Evolutionary conservation across 1,140 invertebrate genomes (phyloP).

Genomic region (Drosophila tani): DNA sequence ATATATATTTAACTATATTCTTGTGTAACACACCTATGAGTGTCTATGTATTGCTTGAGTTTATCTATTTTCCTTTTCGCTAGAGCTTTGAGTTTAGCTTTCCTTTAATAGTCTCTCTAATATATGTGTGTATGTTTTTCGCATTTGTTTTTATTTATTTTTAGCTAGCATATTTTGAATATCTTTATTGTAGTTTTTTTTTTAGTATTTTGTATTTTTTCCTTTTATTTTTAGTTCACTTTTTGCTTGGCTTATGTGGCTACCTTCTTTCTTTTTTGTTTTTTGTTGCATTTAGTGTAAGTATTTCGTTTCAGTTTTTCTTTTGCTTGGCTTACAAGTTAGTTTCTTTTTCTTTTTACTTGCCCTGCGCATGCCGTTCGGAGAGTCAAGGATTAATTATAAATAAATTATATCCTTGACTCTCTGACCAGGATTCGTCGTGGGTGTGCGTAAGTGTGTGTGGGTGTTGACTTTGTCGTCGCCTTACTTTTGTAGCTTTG

Average conservation of each 20-base stretch:
- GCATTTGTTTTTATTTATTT: slow-evolving; percentile 48
- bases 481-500: slow-evolving; percentile 59
- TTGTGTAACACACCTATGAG: slow-evolving; percentile 78
- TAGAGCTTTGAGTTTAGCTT: slow-evolving; percentile 52
- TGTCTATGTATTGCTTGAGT: slow-evolving; percentile 83
- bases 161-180: slow-evolving; percentile 80
- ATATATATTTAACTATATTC: slow-evolving; percentile 78
- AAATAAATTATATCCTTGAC: slow-evolving; percentile 32
- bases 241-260: slow-evolving; percentile 60
- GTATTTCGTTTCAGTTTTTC: slow-evolving; percentile 72
- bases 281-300: slow-evolving; percentile 39
- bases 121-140: slow-evolving; percentile 55
- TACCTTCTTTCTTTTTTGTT: slow-evolving; percentile 26
- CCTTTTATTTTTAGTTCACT: slow-evolving; percentile 55
- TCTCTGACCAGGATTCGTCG: slow-evolving; percentile 7
- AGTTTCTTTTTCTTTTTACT: slow-evolving; percentile 11
- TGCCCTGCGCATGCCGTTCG: slow-evolving; percentile 6
- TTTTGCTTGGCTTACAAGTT: slow-evolving; percentile 69
- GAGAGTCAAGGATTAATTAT: slow-evolving; percentile 15
- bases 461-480: slow-evolving; percentile 49
- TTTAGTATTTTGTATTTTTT: slow-evolving; percentile 18
- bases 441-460: slow-evolving; percentile 20
- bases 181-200: slow-evolving; percentile 71
- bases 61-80: slow-evolving; percentile 55
- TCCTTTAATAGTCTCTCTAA: slow-evolving; percentile 67